Percentiles rank a stretch among this genome's conserved stretches.
Evolutionary conservation across 1,140 invertebrate genomes (phyloP).

Genomic region (Drosophila eugracilis): DNA sequence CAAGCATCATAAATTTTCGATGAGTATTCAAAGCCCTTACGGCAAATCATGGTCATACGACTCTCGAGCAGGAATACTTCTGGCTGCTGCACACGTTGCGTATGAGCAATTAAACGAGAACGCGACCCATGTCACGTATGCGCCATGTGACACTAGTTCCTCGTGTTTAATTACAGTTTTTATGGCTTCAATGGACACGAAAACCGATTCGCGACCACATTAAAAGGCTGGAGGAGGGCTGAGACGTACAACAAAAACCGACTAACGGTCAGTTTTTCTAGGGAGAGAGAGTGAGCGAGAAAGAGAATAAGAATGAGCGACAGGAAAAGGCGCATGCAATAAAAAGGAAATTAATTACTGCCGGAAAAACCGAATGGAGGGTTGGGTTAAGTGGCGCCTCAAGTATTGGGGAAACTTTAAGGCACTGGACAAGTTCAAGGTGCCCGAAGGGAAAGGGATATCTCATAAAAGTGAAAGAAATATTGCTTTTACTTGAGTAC

Average conservation of each 20-base stretch:
- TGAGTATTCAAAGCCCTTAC: constrained; percentile 35
- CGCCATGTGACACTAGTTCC: constrained; percentile 78
- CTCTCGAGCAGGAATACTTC: constrained; percentile 7
- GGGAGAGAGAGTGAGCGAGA: constrained; percentile 18
- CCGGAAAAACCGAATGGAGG: constrained; percentile 10
- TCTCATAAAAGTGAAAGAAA: constrained; percentile 57
- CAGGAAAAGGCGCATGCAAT: constrained; percentile 61
- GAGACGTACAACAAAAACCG: constrained; percentile 30
- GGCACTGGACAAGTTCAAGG: constrained; percentile 53
- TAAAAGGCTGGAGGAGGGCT: constrained; percentile 11
- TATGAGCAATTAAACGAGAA: constrained; percentile 67
- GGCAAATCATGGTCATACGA: constrained; percentile 6
- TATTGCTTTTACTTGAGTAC: constrained; percentile 48
- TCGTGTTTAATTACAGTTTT: constrained; percentile 79
- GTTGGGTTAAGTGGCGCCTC: background rate
- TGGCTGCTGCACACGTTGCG: constrained; percentile 33
- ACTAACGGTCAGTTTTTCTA: constrained; percentile 45
- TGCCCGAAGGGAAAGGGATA: constrained; percentile 6
- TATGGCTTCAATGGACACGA: constrained; percentile 47
- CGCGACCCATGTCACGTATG: constrained; percentile 61
- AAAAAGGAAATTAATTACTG: constrained; percentile 78
- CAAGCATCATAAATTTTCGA: constrained; percentile 19
- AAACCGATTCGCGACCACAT: constrained; percentile 56
- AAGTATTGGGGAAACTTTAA: constrained; percentile 52
- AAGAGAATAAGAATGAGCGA: too few relatives aligned